Percentiles rank a stretch among this genome's conserved stretches.
phyloP scores from a whole-genome alignment of 2,113 vertebrate genomes.

The Phalacrocorax brasilianus region DNA sequence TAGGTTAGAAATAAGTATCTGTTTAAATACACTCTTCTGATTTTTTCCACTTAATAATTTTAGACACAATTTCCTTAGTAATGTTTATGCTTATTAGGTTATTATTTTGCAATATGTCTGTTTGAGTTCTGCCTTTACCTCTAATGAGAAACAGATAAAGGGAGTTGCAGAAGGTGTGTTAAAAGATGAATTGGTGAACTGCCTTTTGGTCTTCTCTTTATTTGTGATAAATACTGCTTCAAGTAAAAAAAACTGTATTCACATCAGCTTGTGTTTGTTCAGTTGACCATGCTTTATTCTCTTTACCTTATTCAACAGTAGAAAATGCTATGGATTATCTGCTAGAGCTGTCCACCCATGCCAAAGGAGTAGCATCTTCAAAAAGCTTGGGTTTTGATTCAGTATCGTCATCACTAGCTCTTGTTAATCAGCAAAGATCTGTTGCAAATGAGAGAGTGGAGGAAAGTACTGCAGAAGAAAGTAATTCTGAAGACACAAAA shows the following conservation, averaged over 20 bases:
- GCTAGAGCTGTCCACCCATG: constrained; percentile 87
- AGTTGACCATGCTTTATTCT: constrained; percentile 18
- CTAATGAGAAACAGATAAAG: background rate
- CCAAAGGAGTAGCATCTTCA: constrained; percentile 70
- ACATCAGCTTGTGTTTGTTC: background rate
- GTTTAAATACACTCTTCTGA: background rate
- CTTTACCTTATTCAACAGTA: constrained; percentile 72
- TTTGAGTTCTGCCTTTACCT: background rate
- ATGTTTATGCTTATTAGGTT: background rate
- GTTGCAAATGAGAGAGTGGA: background rate
- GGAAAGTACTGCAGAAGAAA: background rate
- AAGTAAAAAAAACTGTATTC: background rate
- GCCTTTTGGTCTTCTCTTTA: background rate
- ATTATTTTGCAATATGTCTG: background rate
- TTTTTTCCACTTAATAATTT: background rate
- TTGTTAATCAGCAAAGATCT: constrained; percentile 43
- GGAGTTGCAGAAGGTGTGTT: background rate
- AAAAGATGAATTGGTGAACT: background rate
- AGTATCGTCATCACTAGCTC: constrained; percentile 70
- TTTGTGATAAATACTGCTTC: background rate
- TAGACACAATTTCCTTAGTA: background rate
- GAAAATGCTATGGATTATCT: constrained; percentile 94
- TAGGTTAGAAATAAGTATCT: background rate
- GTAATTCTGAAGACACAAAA: constrained; percentile 5
- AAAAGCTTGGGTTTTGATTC: constrained; percentile 77